A percentile compares a stretch with the other conserved stretches of the same genome.
Evolutionary conservation across 2,888 invertebrate species (phyloP).

Genomic region (Balanococcus diminutus): DNA sequence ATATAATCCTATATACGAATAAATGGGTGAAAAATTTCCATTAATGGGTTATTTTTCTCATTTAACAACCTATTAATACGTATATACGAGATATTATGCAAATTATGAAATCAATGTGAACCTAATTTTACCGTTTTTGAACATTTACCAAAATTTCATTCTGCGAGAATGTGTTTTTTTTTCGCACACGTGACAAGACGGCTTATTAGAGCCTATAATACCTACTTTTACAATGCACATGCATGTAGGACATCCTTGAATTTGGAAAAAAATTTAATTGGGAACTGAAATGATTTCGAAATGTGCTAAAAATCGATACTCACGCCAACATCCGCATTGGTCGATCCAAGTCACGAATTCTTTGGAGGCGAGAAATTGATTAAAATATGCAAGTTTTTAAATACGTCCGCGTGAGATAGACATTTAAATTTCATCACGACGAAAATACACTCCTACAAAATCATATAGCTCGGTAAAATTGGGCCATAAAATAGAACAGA

Average conservation of each 20-base stretch:
- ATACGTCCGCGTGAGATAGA: too few relatives aligned
- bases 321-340: background rate
- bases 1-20: background rate
- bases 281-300: background rate
- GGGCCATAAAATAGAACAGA: too few relatives aligned
- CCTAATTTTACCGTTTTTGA: constrained; percentile 1
- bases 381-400: too few relatives aligned
- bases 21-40: background rate
- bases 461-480: too few relatives aligned
- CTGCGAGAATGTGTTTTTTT: background rate
- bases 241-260: background rate
- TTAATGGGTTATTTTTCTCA: background rate
- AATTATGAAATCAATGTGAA: background rate
- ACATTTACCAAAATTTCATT: constrained; percentile 1
- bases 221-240: background rate
- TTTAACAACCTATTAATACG: background rate
- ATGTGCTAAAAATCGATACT: background rate
- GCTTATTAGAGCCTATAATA: background rate
- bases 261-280: background rate
- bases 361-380: too few relatives aligned
- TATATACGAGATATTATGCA: background rate
- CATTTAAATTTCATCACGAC: too few relatives aligned
- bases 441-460: too few relatives aligned
- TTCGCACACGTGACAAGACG: too few relatives aligned
- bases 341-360: too few relatives aligned